Evolutionary conservation across 1,140 invertebrate species (phyloP), one percentile per base, ranked within the genome.

Genomic region (Lepidotrigona ventralis): DNA sequence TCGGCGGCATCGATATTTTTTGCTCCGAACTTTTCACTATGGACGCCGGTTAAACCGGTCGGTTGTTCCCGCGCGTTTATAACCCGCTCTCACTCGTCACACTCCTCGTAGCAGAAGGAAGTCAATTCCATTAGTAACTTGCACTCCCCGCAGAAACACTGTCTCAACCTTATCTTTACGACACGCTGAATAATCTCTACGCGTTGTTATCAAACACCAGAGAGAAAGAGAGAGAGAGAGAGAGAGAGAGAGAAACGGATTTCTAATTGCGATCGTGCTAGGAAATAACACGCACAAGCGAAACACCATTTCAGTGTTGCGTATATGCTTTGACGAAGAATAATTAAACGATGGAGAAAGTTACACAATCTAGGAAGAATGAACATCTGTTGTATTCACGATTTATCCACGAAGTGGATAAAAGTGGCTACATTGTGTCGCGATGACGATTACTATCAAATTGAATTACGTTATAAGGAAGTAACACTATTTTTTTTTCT

Each of bases 121-220:
- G 29, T 64, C 71, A 26, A 81, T 81, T 75, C 71, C 79, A 81
- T 81, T 75, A 75, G 51, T 23, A 53, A 23, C 51, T 54, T 17
- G 58, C 51, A 19, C 26, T 11, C 19, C 58, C 26, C 3, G 23
- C 14, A 54, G 51, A 56, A 75, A 21, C 66, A 66, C 29, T 26
- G n/a, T 5, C 39, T 19, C 0, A 1, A 17, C 51, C n/a, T 56
- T 81, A 81, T 81, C 79, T 75, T 75, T 66, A 66, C 39, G 58
- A 39, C 19, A 26, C 29, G 19, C 23, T 23, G 54, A 64, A 54
- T 46, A 75, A 81, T 75, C 60, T 56, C 1, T 4, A 56, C 33
- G n/a, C 26, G 19, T 23, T 29, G 29, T 6, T 26, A 64, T 15
- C 26, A 12, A 26, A 26, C 11, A 23, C 58, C 58, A 5, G n/a